These are phyloP conservation scores for Chironomus tentans DNA, from an alignment of 2,888 invertebrate species.

Conservation along the genomic window DNA sequence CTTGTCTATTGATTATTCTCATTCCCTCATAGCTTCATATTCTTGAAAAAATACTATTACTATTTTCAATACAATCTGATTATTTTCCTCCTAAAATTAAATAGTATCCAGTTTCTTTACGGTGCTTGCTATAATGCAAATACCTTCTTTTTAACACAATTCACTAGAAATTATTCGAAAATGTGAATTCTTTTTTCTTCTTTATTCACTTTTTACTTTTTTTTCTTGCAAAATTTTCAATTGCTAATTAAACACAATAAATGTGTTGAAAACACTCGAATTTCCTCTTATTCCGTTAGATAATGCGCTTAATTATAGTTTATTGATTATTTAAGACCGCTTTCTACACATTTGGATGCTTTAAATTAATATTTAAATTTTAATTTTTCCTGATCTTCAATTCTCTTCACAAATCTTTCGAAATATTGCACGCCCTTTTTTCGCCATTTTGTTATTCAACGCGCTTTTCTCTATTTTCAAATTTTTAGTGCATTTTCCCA, in stretches of 20 bases:
- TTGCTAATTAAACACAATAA: background rate
- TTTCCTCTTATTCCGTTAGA: background rate
- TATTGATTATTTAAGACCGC: background rate
- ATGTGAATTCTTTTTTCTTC: background rate
- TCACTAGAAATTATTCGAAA: constrained; percentile 9
- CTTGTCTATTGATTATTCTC: constrained; percentile 24
- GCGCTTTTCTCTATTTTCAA: background rate
- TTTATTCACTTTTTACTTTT: constrained; percentile 5
- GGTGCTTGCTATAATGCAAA: background rate
- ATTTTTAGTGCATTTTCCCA: too few relatives aligned
- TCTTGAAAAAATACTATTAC: background rate
- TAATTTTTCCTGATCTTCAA: background rate
- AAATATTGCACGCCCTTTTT: background rate
- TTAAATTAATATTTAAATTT: background rate
- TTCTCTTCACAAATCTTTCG: background rate
- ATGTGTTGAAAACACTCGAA: background rate
- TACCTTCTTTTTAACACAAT: background rate
- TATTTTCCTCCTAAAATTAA: constrained; percentile 8
- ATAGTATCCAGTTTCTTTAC: background rate
- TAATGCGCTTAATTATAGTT: background rate
- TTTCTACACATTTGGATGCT: background rate
- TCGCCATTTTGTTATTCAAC: background rate
- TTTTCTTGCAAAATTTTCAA: constrained; percentile 10
- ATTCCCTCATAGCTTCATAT: constrained; percentile 22
- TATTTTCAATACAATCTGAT: background rate